Evolutionary conservation across 2,797 vertebrate genomes (phyloP).

Genomic region (Apodemus agrarius): DNA sequence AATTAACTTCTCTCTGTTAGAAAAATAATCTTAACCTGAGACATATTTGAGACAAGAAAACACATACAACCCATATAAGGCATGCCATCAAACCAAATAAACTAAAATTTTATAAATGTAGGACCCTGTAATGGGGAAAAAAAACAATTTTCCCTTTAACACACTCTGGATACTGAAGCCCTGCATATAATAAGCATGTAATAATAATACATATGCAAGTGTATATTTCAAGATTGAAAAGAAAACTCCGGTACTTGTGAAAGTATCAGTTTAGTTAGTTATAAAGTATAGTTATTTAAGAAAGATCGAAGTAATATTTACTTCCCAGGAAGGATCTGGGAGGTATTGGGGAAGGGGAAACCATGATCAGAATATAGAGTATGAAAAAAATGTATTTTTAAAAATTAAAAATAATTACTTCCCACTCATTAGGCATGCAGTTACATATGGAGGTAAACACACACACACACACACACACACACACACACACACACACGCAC

Average conservation of each 20-base stretch:
- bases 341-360: background rate
- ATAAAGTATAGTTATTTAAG: background rate
- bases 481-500: too few species aligned
- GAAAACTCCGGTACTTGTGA: background rate
- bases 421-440: background rate
- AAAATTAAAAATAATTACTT: background rate
- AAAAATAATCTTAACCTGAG: background rate
- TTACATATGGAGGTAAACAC: background rate
- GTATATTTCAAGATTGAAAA: background rate
- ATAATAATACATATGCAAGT: background rate
- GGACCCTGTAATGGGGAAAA: background rate
- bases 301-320: background rate
- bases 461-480: background rate
- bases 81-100: background rate
- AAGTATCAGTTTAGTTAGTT: too few species aligned
- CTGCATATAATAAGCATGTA: background rate
- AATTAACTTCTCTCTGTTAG: too few species aligned
- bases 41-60: background rate
- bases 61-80: background rate
- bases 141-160: background rate
- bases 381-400: background rate
- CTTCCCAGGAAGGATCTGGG: background rate
- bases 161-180: background rate
- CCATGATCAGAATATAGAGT: background rate
- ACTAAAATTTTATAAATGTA: background rate